Evolutionary conservation across 2,797 vertebrate genomes (phyloP).

Genomic region (Crenuchus spilurus): DNA sequence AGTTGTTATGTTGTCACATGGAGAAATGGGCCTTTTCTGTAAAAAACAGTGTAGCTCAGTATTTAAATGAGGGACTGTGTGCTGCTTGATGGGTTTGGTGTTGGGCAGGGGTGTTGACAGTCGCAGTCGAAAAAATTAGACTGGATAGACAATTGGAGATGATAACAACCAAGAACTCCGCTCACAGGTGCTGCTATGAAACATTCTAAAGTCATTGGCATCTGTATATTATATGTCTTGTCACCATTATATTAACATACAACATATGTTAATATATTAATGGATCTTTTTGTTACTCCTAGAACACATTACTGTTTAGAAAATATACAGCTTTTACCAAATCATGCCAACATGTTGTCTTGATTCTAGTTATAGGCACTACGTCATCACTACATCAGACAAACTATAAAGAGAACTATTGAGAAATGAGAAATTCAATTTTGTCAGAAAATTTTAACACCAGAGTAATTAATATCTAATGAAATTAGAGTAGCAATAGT

Average conservation of each 20-base stretch:
- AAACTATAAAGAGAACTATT: no score
- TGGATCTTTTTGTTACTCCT: no score
- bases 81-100: background rate
- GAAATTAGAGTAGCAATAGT: no score
- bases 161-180: background rate
- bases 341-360: background rate
- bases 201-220: background rate
- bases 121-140: background rate
- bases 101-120: background rate
- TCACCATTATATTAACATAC: no score
- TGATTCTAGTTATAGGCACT: background rate
- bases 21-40: background rate
- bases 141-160: background rate
- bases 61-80: background rate
- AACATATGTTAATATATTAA: no score
- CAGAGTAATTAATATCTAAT: no score
- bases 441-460: background rate
- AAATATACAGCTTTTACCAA: no score
- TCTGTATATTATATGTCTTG: no score
- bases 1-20: slow-evolving; percentile 21
- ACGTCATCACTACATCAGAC: no score
- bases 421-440: no score
- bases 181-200: no score
- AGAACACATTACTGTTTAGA: no score
- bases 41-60: background rate